Percentiles rank a stretch among this genome's conserved stretches.
phyloP scores from a whole-genome alignment of 2,797 vertebrate species.

The Alcedo quadribrachys region DNA sequence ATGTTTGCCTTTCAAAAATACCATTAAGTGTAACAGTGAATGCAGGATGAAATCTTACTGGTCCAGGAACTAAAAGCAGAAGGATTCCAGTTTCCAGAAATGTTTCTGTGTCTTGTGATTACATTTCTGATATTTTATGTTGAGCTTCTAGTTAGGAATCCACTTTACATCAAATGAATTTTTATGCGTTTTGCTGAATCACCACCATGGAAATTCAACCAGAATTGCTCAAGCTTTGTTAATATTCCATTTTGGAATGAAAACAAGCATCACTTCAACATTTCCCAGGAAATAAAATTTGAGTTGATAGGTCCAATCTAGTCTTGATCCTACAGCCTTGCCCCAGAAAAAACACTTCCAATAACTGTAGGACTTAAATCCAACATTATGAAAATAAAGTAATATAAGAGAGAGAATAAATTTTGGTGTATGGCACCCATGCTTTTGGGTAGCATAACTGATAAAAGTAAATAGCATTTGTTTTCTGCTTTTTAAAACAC shows the following conservation, averaged over 20 bases:
- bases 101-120: not conserved
- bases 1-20: constrained; percentile 59
- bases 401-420: not conserved
- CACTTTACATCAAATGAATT: not conserved
- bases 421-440: not conserved
- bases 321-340: not conserved
- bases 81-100: constrained; percentile 5
- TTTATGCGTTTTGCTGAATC: constrained; percentile 11
- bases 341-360: not conserved
- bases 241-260: not conserved
- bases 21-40: constrained; percentile 7
- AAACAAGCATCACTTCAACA: not conserved
- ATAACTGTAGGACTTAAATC: not conserved
- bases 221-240: not conserved
- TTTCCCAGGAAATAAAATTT: not conserved
- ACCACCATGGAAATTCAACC: not conserved
- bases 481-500: not conserved
- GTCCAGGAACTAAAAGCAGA: not conserved
- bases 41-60: not conserved
- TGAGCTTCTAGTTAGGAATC: not conserved
- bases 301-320: not conserved
- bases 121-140: constrained; percentile 2
- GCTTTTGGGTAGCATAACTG: not conserved
- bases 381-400: not conserved
- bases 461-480: not conserved